Evolutionary conservation across 2,888 invertebrate species (phyloP), one percentile per base, ranked within the genome.

Genomic region (Rhagium mordax): DNA sequence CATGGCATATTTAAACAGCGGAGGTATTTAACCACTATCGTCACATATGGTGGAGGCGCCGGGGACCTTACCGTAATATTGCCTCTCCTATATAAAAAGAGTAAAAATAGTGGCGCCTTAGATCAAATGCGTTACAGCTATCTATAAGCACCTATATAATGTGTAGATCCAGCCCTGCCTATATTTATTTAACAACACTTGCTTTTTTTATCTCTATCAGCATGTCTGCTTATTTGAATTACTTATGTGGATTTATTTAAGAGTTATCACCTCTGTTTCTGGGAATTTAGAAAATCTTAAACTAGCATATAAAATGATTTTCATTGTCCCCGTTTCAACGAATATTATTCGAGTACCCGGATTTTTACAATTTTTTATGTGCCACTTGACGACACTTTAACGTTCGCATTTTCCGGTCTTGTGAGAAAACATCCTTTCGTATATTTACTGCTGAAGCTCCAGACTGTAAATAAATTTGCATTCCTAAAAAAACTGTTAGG

Each of bases 211-310:
- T 67, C 67, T 67, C 67, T 49, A 53, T 65, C 65, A 53, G 53
- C 57, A 13, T 33, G 57, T 57, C 67, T 57, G 67, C 57, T 57
- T 67, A 47, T 67, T 67, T 57, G 67, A 67, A 47, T 67, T 67
- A 67, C 66, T 67, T 67, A 67, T 47, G 55, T 57, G 67, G 67
- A 67, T 67, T 67, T 67, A 47, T 67, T 67, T 27, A 67, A 67
- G 24, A 67, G 57, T 67, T 67, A 67, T 67, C 57, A 67, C 57
- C 57, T 67, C 16, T 10, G 47, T 57, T 67, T 67, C 67, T 67
- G 20, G 20, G 67, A 67, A 67, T 47, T 7, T 57, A 27, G 8
- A 60, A 20, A 57, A 47, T 57, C 55, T 47, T 13, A 66, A 66
- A 51, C 27, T 48, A 53, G 47, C 51, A 15, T 47, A 57, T 57